A percentile compares a stretch with the other conserved stretches of the same genome.
These are phyloP conservation scores for Alethe castanea DNA, from an alignment of 2,113 vertebrate species.

Conservation along the genomic window DNA sequence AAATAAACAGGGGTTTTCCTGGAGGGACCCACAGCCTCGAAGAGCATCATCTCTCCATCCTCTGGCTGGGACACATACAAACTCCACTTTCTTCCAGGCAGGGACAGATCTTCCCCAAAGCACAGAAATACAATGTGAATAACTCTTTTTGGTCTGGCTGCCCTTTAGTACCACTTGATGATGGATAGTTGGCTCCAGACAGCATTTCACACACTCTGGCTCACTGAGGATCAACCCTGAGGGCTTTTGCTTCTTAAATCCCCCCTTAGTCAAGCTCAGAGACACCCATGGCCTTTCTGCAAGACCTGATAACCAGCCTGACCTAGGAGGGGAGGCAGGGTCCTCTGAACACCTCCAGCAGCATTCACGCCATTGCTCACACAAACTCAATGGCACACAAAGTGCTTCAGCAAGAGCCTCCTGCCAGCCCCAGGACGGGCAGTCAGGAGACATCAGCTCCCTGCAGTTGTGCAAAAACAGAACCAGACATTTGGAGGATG, in stretches of 20 bases:
- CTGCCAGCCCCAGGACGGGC: not conserved
- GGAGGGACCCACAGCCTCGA: not conserved
- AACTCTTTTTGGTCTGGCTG: not conserved
- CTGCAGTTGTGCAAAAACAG: not conserved
- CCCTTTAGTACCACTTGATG: not conserved
- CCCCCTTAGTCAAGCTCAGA: not conserved
- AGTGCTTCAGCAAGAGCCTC: not conserved
- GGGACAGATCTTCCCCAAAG: not conserved
- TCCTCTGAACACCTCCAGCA: not conserved
- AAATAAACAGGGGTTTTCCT: not conserved
- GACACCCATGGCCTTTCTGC: not conserved
- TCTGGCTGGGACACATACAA: fast-evolving
- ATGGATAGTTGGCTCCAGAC: not conserved
- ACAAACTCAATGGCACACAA: fast-evolving
- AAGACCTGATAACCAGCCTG: not conserved
- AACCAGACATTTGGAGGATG: not conserved
- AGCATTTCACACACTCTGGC: not conserved
- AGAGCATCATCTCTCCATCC: not conserved
- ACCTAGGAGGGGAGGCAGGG: not conserved
- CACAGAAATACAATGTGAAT: fast-evolving
- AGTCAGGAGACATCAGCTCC: not conserved
- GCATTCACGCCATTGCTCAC: fast-evolving
- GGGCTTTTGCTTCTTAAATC: not conserved
- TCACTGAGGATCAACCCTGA: not conserved
- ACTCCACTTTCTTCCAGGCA: not conserved